Evolutionary conservation across 1,140 invertebrate species (phyloP), one percentile per base, ranked within the genome.

Genomic region (Platorchestia sp.): DNA sequence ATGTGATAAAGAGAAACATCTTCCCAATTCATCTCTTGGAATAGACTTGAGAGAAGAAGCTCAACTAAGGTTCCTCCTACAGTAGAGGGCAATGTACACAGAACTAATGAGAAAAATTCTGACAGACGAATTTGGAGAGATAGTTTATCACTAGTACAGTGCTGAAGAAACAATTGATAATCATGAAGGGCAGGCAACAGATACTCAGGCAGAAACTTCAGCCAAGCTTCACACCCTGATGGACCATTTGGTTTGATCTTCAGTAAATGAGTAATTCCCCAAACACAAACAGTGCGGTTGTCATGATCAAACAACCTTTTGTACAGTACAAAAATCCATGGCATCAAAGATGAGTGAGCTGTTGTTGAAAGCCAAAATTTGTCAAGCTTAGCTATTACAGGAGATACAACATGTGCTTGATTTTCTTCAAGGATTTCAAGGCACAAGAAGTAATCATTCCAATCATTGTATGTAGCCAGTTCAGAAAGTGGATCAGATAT

Each of bases 401-500:
- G 98, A 59, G 97, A 96, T 41, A 98, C 97, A 27, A 98, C 97
- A 96, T 98, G 98, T n/a, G 97, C 97, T 96, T 98, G 98, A 96
- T 98, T 98, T 96, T 98, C 98, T 96, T 98, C 98, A 40, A 98
- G 97, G 44, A 97, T 97, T 96, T 98, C 98, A 51, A 98, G 96
- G 42, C 98, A 96, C 93, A 97, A 96, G 95, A 97, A 97, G 95
- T 97, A 97, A 93, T 97, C 97, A 42, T 97, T 96, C 96, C 97
- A 97, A 14, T 97, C 95, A 42, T 95, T 90, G n/a, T 51, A 7
- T 36, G 95, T 0, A 14, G 96, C 42, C 95, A 96, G 96, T 93
- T 93, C 96, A 96, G 96, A 96, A 16, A 96, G 59, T 95, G 95
- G 91, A 95, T 86, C 44, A 91, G 14, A 14, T 89, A 44, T 42